phyloP scores from a whole-genome alignment of 1,140 invertebrate genomes.

The Ceratina calcarata region DNA sequence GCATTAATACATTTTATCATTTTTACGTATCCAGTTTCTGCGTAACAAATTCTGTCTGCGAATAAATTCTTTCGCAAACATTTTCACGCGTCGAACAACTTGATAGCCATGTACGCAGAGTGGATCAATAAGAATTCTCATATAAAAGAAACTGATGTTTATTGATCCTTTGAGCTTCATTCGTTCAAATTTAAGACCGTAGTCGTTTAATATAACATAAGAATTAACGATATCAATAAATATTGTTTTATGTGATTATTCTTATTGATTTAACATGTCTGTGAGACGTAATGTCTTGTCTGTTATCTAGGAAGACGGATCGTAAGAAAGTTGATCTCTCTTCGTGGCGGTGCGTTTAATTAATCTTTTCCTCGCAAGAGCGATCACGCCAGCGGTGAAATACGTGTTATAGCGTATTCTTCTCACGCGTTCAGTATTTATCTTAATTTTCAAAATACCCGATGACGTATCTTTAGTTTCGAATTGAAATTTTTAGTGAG shows the following conservation, averaged over 20 bases:
- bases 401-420: neutral
- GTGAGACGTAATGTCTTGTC: no score
- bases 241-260: no score
- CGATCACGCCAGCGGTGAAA: neutral
- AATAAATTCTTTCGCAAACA: neutral
- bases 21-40: neutral
- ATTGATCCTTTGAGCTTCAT: no score
- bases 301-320: neutral
- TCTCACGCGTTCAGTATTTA: neutral
- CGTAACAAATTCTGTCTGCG: neutral
- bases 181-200: no score
- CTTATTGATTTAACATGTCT: no score
- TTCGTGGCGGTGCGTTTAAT: neutral
- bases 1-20: neutral
- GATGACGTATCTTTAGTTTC: neutral
- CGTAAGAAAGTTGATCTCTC: slow-evolving; percentile 19
- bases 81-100: neutral
- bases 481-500: neutral
- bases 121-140: no score
- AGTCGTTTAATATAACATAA: no score
- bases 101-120: neutral
- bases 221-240: no score
- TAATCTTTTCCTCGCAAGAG: neutral
- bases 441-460: no score
- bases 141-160: no score